Evolutionary conservation across 2,888 invertebrate species (phyloP).

Genomic region (Tromatobia lineatoria): DNA sequence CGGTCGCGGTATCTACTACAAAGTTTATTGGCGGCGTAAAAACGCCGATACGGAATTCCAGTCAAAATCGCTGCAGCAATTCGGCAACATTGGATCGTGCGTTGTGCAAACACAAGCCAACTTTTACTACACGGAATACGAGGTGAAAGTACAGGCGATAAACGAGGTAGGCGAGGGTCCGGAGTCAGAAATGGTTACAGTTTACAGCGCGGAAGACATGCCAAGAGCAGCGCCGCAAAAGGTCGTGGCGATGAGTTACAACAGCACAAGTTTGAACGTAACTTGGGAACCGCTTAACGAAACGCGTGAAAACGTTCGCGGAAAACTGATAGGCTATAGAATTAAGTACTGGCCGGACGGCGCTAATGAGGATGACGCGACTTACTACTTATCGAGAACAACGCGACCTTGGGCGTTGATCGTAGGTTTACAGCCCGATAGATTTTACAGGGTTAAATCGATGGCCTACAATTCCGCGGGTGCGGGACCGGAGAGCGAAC

Average conservation of each 20-base stretch:
- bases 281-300: conserved; percentile 96
- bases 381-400: conserved; percentile 94
- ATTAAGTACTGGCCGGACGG: conserved; percentile 96
- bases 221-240: conserved; percentile 95
- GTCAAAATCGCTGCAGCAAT: conserved; percentile 89
- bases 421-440: conserved; percentile 96
- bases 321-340: conserved; percentile 96
- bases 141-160: conserved; percentile 94
- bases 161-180: conserved; percentile 95
- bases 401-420: conserved; percentile 95
- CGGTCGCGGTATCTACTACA: conserved; percentile 95
- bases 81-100: conserved; percentile 92
- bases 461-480: conserved; percentile 99
- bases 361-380: conserved; percentile 91
- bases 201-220: conserved; percentile 97
- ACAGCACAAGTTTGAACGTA: conserved; percentile 97
- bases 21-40: conserved; percentile 94
- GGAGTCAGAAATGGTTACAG: conserved; percentile 90
- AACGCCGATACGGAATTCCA: conserved; percentile 92
- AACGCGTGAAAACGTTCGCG: conserved; percentile 93
- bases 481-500: conserved; percentile 97
- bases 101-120: conserved; percentile 92
- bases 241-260: conserved; percentile 92
- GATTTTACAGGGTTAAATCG: conserved; percentile 96
- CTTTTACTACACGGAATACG: conserved; percentile 93